Percentiles rank a stretch among this genome's conserved stretches.
Conservation (phyloP, 2,888 invertebrate species). For the Andrena flavipes region DNA sequence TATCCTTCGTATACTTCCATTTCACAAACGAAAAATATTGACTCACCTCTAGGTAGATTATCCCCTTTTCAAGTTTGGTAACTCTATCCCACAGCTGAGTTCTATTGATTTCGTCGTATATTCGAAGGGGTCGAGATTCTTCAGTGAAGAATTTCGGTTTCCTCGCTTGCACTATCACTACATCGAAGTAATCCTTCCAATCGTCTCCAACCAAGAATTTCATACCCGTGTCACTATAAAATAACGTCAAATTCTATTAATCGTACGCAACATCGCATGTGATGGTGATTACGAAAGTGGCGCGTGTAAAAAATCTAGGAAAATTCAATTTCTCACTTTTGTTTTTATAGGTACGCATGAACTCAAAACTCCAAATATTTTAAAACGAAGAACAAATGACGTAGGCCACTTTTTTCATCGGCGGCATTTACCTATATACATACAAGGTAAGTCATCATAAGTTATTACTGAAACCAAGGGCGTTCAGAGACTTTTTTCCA, state of each 20-base stretch:
- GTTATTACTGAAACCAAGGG: too few relatives aligned
- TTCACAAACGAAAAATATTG: background rate
- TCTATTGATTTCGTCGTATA: constrained; percentile 93
- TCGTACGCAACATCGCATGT: background rate
- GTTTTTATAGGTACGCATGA: too few relatives aligned
- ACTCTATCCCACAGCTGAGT: constrained; percentile 97
- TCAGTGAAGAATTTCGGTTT: constrained; percentile 99
- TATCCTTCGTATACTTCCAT: background rate
- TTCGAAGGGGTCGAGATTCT: constrained; percentile 94
- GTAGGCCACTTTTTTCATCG: too few relatives aligned
- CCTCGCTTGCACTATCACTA: constrained; percentile 96
- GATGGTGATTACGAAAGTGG: too few relatives aligned
- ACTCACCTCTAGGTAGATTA: constrained; percentile 95
- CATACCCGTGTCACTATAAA: constrained; percentile 94
- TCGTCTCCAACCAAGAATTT: constrained; percentile 93
- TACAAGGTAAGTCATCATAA: too few relatives aligned
- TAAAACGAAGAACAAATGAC: too few relatives aligned
- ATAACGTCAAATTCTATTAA: background rate
- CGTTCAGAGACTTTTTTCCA: too few relatives aligned
- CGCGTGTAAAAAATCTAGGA: too few relatives aligned
- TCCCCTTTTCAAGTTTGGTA: constrained; percentile 92
- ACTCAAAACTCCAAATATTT: too few relatives aligned
- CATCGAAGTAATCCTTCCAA: constrained; percentile 97
- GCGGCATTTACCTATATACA: too few relatives aligned
- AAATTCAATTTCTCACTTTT: too few relatives aligned